Percentiles rank a stretch among this genome's conserved stretches.
phyloP scores from a whole-genome alignment of 2,797 vertebrate species.

The Oreochromis mossambicus region DNA sequence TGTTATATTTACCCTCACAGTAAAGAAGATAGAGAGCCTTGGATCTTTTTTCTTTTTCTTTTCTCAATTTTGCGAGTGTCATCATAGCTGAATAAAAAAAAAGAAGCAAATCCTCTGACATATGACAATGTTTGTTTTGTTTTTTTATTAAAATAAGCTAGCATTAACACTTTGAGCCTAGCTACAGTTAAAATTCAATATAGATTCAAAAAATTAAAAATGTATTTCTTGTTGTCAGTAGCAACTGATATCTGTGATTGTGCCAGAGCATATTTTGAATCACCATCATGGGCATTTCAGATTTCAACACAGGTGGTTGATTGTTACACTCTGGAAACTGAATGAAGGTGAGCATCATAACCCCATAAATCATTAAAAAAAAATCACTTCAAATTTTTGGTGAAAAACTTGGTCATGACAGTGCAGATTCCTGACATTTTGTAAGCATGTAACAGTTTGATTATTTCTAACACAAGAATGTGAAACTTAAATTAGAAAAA shows the following conservation, averaged over 20 bases:
- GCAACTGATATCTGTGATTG: background rate
- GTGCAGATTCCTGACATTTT: background rate
- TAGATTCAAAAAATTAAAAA: background rate
- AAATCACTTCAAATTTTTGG: background rate
- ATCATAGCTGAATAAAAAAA: background rate
- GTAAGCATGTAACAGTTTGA: background rate
- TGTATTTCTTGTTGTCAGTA: background rate
- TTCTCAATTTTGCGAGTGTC: background rate
- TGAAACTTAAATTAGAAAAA: background rate
- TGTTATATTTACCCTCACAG: background rate
- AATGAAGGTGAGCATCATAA: background rate
- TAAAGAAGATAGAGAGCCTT: background rate
- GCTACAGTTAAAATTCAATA: background rate
- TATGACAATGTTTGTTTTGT: background rate
- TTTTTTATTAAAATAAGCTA: background rate
- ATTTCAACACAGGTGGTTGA: background rate
- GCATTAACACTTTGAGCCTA: background rate
- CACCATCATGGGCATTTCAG: background rate
- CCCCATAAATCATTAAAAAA: background rate
- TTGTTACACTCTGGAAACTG: background rate
- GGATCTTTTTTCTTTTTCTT: background rate
- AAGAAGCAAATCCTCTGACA: background rate
- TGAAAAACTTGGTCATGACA: background rate
- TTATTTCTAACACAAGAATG: background rate
- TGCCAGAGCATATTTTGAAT: background rate